Evolutionary conservation across 2,888 invertebrate species (phyloP), one percentile per base, ranked within the genome.

Genomic region (Mesoligia furuncula): DNA sequence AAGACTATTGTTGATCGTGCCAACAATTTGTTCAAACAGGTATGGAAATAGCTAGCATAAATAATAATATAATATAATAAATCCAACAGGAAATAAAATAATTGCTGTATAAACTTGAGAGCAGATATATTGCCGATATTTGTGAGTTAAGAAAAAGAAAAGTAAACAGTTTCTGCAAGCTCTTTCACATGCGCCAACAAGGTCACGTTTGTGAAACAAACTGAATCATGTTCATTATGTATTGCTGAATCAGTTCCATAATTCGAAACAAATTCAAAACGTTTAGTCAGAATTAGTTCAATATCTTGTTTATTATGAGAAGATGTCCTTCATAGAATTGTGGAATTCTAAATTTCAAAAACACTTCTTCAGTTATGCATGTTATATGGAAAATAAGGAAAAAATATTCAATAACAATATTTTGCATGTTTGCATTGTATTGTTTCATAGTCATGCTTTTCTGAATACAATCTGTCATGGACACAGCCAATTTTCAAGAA

Each of bases 1-100:
- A 98, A 99, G 94, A 99, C 99, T 61, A 99, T 99, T 91, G 98
- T 99, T 20, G 99, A 99, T 93, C 97, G 99, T 92, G 99, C 99
- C 2, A 99, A 99, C 92, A 98, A 98, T 93, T 97, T 99, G 75
- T 99, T 99, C 93, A 99, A 99, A 96, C 99, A 99, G 97, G 99
- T 97, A 91, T 20, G 42, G 17, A 8, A 62, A 70, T 1, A n/a
- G 15, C 5, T 36, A 20, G 2, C 1, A 0, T 20, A 31, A n/a
- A n/a, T n/a, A n/a, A n/a, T n/a, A n/a, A n/a, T n/a, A n/a, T n/a
- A n/a, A n/a, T n/a, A n/a, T n/a, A n/a, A n/a, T n/a, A n/a, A 6
- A 36, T 77, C 31, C 20, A 15, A 66, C 54, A 15, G 0, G 0
- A n/a, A 70, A 39, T n/a, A 51, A 45, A 20, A 2, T 42, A 31